Evolutionary conservation across 2,113 vertebrate genomes (phyloP).

Genomic region (Blennius ocellaris): DNA sequence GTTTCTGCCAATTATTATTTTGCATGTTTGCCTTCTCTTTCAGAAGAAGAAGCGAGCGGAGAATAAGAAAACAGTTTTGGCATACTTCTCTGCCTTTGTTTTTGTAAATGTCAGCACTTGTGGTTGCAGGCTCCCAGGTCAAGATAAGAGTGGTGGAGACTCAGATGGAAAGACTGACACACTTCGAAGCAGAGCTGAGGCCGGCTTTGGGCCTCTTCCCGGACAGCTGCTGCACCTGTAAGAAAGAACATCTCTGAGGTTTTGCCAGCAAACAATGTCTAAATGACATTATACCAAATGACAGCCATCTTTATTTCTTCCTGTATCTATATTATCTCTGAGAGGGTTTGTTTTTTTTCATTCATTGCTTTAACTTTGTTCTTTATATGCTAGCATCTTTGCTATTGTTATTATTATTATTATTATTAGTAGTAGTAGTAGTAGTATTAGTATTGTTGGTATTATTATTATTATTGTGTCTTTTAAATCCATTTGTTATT

Average conservation of each 20-base stretch:
- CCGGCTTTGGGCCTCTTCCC: conserved; percentile 1
- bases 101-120: conserved; percentile 56
- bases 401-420: neutral
- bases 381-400: neutral
- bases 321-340: too few species aligned
- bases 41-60: too few species aligned
- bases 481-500: neutral
- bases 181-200: conserved; percentile 7
- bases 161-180: conserved; percentile 52
- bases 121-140: conserved; percentile 57
- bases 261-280: too few species aligned
- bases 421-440: too few species aligned
- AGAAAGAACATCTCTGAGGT: too few species aligned
- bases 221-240: too few species aligned
- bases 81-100: conserved; percentile 35
- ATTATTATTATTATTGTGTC: neutral
- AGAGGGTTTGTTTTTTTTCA: neutral
- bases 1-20: conserved; percentile 5
- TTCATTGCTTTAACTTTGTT: neutral
- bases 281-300: too few species aligned
- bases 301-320: too few species aligned
- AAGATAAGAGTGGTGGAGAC: conserved; percentile 39
- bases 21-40: neutral
- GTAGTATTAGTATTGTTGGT: too few species aligned
- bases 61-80: conserved; percentile 5